Percentiles rank a stretch among this genome's conserved stretches.
Evolutionary conservation across 2,113 vertebrate genomes (phyloP).

Genomic region (Hyla sarda): DNA sequence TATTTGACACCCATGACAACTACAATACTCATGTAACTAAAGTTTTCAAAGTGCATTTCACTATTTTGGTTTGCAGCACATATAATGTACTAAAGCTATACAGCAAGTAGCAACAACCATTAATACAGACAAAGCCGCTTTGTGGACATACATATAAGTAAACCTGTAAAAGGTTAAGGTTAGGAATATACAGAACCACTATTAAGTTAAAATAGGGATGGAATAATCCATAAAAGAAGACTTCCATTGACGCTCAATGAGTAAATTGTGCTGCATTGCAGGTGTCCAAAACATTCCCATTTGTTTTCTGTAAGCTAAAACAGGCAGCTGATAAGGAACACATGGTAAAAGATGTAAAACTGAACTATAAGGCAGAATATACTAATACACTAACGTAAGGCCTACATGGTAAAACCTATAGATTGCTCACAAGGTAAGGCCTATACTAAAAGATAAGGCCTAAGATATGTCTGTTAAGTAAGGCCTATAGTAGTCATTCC

Average conservation of each 20-base stretch:
- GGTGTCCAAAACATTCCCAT: not conserved
- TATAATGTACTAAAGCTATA: conserved; percentile 46
- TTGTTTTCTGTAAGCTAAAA: not conserved
- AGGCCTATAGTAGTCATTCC: not conserved
- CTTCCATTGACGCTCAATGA: not conserved
- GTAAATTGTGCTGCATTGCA: not conserved
- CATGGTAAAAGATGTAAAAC: not conserved
- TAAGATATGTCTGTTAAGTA: not conserved
- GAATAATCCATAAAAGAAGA: not conserved
- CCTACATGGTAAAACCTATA: conserved; percentile 2
- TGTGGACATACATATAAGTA: not conserved
- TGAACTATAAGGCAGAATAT: not conserved
- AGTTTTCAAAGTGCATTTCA: conserved; percentile 47
- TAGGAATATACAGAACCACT: not conserved
- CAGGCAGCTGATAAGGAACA: not conserved
- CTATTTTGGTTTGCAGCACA: conserved; percentile 50
- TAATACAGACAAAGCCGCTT: not conserved
- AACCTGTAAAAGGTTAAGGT: not conserved
- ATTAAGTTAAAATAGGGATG: not conserved
- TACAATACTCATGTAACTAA: not conserved
- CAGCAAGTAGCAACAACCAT: not conserved
- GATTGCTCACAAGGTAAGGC: conserved; percentile 4
- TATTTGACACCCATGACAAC: not conserved
- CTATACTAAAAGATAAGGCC: not conserved
- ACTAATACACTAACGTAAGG: not conserved